Conservation (phyloP, 2,888 invertebrate genomes). For the Harmothoe impar region DNA sequence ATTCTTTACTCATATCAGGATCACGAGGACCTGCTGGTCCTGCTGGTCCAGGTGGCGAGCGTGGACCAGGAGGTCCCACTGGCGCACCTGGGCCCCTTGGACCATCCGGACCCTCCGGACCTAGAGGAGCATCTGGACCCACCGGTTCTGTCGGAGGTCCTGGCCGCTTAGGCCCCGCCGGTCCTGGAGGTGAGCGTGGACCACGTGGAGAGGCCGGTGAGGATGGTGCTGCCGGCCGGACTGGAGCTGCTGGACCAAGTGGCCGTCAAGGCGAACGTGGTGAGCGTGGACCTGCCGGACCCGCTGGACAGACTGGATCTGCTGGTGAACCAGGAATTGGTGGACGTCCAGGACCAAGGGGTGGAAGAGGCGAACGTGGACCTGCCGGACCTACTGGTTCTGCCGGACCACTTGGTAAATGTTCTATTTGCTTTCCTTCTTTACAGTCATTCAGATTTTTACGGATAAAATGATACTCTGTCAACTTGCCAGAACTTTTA, state of each 20-base stretch:
- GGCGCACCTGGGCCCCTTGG: conserved; percentile 56
- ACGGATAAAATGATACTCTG: too few species aligned
- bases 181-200: conserved; percentile 63
- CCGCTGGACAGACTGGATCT: conserved; percentile 42
- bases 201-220: conserved; percentile 46
- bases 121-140: background rate
- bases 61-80: conserved; percentile 56
- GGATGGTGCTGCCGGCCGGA: conserved; percentile 17
- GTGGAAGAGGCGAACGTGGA: conserved; percentile 56
- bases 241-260: conserved; percentile 64
- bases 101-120: conserved; percentile 47
- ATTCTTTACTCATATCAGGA: conserved; percentile 27
- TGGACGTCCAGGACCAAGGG: too few species aligned
- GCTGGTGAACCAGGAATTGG: conserved; percentile 49
- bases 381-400: conserved; percentile 36
- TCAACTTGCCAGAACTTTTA: too few species aligned
- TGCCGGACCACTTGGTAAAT: background rate
- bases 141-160: conserved; percentile 59
- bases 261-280: background rate
- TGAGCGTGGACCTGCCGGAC: conserved; percentile 57
- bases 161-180: conserved; percentile 68
- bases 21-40: conserved; percentile 66
- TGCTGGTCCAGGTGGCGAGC: conserved; percentile 63
- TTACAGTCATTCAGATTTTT: too few species aligned
- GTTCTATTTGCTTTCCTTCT: too few species aligned